Percentiles rank a stretch among this genome's conserved stretches.
These are phyloP conservation scores for Xylocopa sonorina DNA, from an alignment of 1,140 invertebrate species.

Conservation along the genomic window DNA sequence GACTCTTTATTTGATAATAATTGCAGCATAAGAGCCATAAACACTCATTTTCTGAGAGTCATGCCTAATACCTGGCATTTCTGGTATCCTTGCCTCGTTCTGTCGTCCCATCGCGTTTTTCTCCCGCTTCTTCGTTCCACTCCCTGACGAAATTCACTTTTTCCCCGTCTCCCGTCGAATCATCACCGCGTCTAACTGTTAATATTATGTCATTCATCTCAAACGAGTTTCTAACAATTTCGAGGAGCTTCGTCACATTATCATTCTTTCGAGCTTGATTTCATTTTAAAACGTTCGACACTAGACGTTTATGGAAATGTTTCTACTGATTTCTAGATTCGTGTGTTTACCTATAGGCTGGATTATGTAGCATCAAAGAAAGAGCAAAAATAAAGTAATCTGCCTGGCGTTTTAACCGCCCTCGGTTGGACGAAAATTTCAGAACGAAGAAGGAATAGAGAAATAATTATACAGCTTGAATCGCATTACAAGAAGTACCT, in stretches of 20 bases:
- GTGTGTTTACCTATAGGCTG: no score
- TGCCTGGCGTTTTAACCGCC: not conserved
- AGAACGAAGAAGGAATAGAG: no score
- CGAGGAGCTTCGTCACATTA: not conserved
- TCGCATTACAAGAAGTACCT: not conserved
- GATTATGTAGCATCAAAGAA: no score
- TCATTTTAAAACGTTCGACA: not conserved
- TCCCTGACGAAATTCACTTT: slow-evolving; percentile 31
- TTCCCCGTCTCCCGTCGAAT: not conserved
- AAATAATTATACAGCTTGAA: not conserved
- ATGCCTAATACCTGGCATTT: slow-evolving; percentile 67
- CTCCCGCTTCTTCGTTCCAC: slow-evolving; percentile 21
- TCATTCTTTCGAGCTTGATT: not conserved
- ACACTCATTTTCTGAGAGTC: slow-evolving; percentile 67
- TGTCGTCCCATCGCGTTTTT: slow-evolving; percentile 57
- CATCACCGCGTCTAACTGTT: slow-evolving; percentile 25
- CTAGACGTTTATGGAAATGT: not conserved
- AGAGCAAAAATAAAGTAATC: no score
- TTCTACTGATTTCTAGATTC: no score
- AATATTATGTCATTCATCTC: not conserved
- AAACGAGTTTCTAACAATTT: slow-evolving; percentile 12
- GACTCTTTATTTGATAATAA: slow-evolving; percentile 80
- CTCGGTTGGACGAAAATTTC: not conserved
- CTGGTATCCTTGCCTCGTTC: slow-evolving; percentile 58
- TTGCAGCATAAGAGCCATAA: slow-evolving; percentile 70